phyloP scores from a whole-genome alignment of 2,888 invertebrate genomes.

The Ceraclea dissimilis region DNA sequence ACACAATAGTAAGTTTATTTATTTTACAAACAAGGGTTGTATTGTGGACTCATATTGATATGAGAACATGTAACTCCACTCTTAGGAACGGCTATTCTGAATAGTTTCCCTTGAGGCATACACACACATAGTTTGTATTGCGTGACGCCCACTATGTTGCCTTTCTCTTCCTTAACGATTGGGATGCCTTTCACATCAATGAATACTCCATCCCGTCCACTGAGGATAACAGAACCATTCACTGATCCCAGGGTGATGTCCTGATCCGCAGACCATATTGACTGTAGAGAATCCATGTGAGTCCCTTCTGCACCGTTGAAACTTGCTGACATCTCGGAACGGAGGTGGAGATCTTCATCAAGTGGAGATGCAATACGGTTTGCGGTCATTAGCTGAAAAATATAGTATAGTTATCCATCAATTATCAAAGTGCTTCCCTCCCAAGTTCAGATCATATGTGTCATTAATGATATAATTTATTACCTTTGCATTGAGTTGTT shows the following conservation, averaged over 20 bases:
- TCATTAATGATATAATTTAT: background rate
- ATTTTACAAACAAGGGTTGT: conserved; percentile 56
- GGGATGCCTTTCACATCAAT: conserved; percentile 67
- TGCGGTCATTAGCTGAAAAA: conserved; percentile 52
- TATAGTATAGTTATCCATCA: background rate
- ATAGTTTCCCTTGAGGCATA: conserved; percentile 81
- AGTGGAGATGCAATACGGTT: conserved; percentile 69
- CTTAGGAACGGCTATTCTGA: conserved; percentile 64
- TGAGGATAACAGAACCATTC: conserved; percentile 70
- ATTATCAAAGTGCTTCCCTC: too few relatives aligned
- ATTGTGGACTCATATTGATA: conserved; percentile 50
- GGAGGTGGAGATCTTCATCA: conserved; percentile 56
- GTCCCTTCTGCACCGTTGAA: conserved; percentile 77
- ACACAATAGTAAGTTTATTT: too few relatives aligned
- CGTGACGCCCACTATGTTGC: conserved; percentile 34
- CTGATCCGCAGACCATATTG: conserved; percentile 49
- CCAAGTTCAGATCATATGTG: too few relatives aligned
- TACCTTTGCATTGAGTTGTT: conserved; percentile 54
- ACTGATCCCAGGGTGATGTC: conserved; percentile 54
- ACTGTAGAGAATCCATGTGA: conserved; percentile 60
- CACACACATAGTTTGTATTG: conserved; percentile 87
- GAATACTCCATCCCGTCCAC: conserved; percentile 61
- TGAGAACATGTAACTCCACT: conserved; percentile 56
- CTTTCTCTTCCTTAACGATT: conserved; percentile 43
- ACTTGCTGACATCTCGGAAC: conserved; percentile 60